Evolutionary conservation across 2,113 vertebrate species (phyloP).

Genomic region (Apus apus): DNA sequence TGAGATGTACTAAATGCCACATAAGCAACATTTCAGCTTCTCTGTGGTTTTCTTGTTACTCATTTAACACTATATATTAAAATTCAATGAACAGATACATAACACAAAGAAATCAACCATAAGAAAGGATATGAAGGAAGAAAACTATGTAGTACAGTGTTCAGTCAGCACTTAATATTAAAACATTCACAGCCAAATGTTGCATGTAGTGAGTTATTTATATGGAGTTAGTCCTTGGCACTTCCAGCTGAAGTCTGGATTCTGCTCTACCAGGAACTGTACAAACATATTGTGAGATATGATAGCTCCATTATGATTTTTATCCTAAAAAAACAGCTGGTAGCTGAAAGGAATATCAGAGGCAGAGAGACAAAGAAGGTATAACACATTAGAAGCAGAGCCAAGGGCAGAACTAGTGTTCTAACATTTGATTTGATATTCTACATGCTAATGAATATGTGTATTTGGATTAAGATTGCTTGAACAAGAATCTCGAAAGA

Average conservation of each 20-base stretch:
- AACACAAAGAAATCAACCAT: constrained; percentile 52
- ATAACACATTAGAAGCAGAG: not conserved
- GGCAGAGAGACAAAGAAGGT: not conserved
- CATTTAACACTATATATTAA: constrained; percentile 72
- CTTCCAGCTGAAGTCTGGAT: constrained; percentile 19
- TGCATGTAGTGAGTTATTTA: constrained; percentile 51
- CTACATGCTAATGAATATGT: not conserved
- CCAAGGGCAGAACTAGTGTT: not conserved
- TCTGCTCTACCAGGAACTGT: not conserved
- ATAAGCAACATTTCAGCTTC: constrained; percentile 69
- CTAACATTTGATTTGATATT: not conserved
- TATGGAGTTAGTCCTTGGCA: constrained; percentile 3
- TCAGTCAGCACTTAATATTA: constrained; percentile 55
- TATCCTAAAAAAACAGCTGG: fast-evolving
- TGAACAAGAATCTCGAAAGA: not conserved
- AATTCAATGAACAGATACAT: constrained; percentile 62
- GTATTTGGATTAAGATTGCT: not conserved
- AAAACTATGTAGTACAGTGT: not conserved
- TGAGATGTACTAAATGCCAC: constrained; percentile 64
- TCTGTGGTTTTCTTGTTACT: constrained; percentile 69
- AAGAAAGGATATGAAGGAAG: constrained; percentile 53
- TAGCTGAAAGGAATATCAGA: not conserved
- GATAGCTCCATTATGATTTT: not conserved
- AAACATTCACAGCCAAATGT: not conserved
- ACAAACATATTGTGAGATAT: not conserved